These are phyloP conservation scores for Lerista edwardsae DNA, from an alignment of 2,797 vertebrate genomes.

Conservation along the genomic window DNA sequence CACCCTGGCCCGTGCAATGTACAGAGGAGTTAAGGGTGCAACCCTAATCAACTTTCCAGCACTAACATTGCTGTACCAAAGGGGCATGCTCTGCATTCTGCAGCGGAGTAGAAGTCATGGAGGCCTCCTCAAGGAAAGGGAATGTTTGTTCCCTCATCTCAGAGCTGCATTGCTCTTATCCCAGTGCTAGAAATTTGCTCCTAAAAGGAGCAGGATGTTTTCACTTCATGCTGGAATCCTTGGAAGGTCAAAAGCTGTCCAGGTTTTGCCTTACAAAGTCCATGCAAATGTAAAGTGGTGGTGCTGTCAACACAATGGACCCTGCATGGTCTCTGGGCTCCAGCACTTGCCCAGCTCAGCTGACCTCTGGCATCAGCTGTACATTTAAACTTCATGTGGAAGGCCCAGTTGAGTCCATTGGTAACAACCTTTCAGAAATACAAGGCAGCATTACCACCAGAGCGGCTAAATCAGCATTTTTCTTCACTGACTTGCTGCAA, in stretches of 20 bases:
- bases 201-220: not conserved
- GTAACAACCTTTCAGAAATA: not conserved
- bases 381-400: not conserved
- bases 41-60: too few species aligned
- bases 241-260: not conserved
- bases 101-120: too few species aligned
- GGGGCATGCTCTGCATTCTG: too few species aligned
- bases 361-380: not conserved
- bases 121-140: too few species aligned
- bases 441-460: not conserved
- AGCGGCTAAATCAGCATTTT: not conserved
- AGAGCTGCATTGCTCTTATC: too few species aligned
- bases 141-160: too few species aligned
- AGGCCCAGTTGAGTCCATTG: not conserved
- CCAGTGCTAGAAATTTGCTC: too few species aligned
- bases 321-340: not conserved
- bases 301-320: not conserved
- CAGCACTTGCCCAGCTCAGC: not conserved
- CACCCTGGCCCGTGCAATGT: too few species aligned
- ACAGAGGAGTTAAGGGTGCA: too few species aligned
- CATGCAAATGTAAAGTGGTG: not conserved
- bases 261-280: not conserved
- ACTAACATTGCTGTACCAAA: too few species aligned
- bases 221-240: not conserved
- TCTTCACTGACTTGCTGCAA: not conserved